Percentiles rank a stretch among this genome's conserved stretches.
Evolutionary conservation across 2,797 vertebrate species (phyloP).

Genomic region (Crax fasciolata): DNA sequence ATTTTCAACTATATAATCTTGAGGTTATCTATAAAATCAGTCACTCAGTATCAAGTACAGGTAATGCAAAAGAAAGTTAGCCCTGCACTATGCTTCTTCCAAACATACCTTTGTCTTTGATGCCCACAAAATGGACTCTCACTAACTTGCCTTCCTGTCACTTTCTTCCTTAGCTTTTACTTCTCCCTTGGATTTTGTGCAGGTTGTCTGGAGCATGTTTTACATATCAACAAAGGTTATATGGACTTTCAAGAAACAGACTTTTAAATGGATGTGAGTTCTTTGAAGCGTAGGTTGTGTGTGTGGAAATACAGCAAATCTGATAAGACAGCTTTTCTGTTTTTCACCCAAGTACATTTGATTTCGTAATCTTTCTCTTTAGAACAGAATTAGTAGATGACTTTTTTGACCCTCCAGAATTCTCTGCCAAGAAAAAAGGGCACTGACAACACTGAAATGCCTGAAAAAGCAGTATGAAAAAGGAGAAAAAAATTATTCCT

Average conservation of each 20-base stretch:
- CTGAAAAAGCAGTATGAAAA: neutral
- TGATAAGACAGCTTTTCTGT: neutral
- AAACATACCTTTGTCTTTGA: neutral
- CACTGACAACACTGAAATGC: neutral
- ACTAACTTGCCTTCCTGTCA: neutral
- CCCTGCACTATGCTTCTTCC: neutral
- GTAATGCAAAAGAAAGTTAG: neutral
- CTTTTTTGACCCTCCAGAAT: neutral
- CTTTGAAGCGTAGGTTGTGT: neutral
- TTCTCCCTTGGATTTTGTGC: neutral
- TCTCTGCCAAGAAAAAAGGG: neutral
- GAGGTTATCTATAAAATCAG: neutral
- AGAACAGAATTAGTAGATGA: fast-evolving
- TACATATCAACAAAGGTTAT: neutral
- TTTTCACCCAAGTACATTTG: neutral
- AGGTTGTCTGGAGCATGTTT: neutral
- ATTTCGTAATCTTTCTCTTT: neutral
- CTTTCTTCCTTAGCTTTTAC: neutral
- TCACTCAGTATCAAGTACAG: neutral
- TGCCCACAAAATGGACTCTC: neutral
- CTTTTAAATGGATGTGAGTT: neutral
- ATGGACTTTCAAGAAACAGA: neutral
- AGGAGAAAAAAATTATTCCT: neutral
- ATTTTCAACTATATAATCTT: neutral
- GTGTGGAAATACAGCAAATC: neutral